These are phyloP conservation scores for Actinia equina DNA, from an alignment of 64 coral and sea anemone species.

Conservation along the genomic window DNA sequence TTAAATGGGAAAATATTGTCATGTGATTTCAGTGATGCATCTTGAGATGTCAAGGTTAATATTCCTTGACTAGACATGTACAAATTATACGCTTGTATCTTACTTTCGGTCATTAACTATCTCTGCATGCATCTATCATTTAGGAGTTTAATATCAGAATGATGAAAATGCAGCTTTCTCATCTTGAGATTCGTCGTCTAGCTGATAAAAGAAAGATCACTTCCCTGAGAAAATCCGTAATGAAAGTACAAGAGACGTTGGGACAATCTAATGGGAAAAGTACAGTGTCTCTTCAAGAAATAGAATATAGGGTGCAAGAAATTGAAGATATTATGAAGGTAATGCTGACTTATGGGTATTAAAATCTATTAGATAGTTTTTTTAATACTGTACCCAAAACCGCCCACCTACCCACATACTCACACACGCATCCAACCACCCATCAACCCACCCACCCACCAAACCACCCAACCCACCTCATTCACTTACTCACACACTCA, in stretches of 20 bases:
- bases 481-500: background rate
- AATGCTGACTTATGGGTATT: background rate
- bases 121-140: background rate
- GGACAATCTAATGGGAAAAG: background rate
- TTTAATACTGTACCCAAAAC: too few species aligned
- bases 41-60: too few species aligned
- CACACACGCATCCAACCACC: too few species aligned
- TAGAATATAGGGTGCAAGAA: background rate
- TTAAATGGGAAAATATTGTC: too few species aligned
- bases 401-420: too few species aligned
- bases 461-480: background rate
- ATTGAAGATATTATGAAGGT: background rate
- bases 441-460: background rate
- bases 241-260: background rate
- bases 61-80: too few species aligned
- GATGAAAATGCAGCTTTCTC: background rate
- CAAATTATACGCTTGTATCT: too few species aligned
- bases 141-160: background rate
- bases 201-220: background rate
- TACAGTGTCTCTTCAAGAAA: background rate
- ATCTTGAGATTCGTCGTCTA: slow-evolving; percentile 10
- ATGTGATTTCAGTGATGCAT: too few species aligned
- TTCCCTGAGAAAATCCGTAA: background rate
- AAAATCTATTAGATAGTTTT: background rate
- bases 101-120: too few species aligned